phyloP scores from a whole-genome alignment of 2,797 vertebrate species.

The Cyclura pinguis region DNA sequence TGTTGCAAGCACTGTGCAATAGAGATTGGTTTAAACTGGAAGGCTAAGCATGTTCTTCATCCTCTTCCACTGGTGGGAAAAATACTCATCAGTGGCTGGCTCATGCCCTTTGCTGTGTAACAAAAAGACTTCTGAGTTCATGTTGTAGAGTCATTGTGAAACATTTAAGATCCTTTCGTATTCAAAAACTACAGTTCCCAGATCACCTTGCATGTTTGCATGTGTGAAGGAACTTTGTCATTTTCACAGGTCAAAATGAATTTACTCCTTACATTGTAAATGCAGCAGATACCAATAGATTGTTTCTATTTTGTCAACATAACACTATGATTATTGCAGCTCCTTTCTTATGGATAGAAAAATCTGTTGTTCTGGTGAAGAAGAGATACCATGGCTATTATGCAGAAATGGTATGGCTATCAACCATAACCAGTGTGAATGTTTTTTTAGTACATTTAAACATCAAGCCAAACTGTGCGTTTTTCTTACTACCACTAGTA shows the following conservation, averaged over 20 bases:
- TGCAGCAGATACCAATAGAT: background rate
- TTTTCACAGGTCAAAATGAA: background rate
- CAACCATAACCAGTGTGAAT: background rate
- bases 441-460: constrained; percentile 40
- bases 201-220: background rate
- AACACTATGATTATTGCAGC: background rate
- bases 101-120: background rate
- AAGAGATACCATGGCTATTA: background rate
- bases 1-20: background rate
- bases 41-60: background rate
- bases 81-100: background rate
- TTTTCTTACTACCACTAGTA: constrained; percentile 23
- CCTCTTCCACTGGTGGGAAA: background rate
- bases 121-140: background rate
- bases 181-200: constrained; percentile 9
- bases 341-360: background rate
- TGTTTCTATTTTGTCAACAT: background rate
- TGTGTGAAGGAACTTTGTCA: background rate
- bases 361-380: background rate
- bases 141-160: background rate
- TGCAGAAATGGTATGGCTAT: background rate
- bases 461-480: constrained; percentile 39
- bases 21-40: background rate
- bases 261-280: background rate
- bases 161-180: background rate